phyloP scores from a whole-genome alignment of 35 echinoderm and acorn worm genomes.

The Diadema setosum region DNA sequence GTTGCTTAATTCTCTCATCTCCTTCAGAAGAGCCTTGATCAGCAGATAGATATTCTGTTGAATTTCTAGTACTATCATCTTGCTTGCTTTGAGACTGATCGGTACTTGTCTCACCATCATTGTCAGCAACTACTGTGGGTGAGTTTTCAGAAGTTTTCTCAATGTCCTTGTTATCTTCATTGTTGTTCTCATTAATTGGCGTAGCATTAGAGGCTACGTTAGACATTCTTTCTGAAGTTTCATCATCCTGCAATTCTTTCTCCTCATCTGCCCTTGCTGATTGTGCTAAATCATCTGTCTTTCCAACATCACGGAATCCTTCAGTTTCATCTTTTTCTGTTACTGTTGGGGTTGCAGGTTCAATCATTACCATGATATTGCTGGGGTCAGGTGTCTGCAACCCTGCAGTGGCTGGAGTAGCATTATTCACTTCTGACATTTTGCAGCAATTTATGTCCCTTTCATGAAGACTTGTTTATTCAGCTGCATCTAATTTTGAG shows the following conservation, averaged over 20 bases:
- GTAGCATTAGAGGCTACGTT: background rate
- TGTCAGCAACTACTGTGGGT: too few relatives aligned
- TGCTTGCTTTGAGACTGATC: too few relatives aligned
- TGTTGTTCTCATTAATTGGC: background rate
- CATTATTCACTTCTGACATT: background rate
- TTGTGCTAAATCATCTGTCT: background rate
- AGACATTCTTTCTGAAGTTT: background rate
- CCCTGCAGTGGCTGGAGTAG: background rate
- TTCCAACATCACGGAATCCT: background rate
- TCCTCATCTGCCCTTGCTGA: background rate
- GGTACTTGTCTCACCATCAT: too few relatives aligned
- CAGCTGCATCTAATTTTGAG: too few relatives aligned
- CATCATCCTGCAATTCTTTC: background rate
- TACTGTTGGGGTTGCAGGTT: background rate
- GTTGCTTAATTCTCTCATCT: background rate
- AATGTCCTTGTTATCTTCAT: background rate
- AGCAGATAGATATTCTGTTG: too few relatives aligned
- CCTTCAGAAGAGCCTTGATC: background rate
- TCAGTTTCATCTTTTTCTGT: background rate
- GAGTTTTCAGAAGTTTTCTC: too few relatives aligned
- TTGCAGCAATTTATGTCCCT: too few relatives aligned
- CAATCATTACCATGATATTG: background rate
- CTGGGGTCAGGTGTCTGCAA: background rate
- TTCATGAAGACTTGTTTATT: too few relatives aligned
- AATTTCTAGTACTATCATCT: too few relatives aligned